A percentile compares a stretch with the other conserved stretches of the same genome.
Evolutionary conservation across 2,113 vertebrate genomes (phyloP).

Genomic region (Mormyrus iriodes): DNA sequence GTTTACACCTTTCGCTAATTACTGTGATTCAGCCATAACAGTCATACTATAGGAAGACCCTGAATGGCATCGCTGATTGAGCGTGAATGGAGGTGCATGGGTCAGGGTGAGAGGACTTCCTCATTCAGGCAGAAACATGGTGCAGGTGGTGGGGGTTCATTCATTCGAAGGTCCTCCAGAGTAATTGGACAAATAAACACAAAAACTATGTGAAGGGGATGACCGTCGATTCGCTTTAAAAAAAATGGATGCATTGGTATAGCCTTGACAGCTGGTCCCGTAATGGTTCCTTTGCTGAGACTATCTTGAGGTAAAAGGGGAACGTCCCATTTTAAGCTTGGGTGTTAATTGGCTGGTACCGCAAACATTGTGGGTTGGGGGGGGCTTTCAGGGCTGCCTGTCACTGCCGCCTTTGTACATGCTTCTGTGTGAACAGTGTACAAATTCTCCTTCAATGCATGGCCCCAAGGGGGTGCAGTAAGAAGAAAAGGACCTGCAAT

Average conservation of each 20-base stretch:
- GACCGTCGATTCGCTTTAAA: conserved; percentile 21
- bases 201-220: conserved; percentile 16
- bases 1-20: conserved; percentile 21
- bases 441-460: conserved; percentile 58
- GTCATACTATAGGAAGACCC: conserved; percentile 39
- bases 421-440: conserved; percentile 50
- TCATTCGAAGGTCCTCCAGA: conserved; percentile 41
- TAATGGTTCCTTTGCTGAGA: conserved; percentile 49
- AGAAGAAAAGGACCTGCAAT: conserved; percentile 60
- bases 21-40: conserved; percentile 35
- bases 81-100: conserved; percentile 11
- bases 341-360: conserved; percentile 60
- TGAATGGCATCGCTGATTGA: conserved; percentile 34
- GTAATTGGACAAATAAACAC: conserved; percentile 44
- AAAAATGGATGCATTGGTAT: conserved; percentile 29
- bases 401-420: conserved; percentile 63
- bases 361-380: conserved; percentile 46
- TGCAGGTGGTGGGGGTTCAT: conserved; percentile 26
- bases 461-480: conserved; percentile 55
- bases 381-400: conserved; percentile 56
- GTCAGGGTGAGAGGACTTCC: conserved; percentile 26
- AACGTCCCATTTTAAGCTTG: conserved; percentile 27
- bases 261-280: conserved; percentile 51
- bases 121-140: conserved; percentile 17
- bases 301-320: conserved; percentile 35